These are phyloP conservation scores for Monochamus saltuarius DNA, from an alignment of 1,140 invertebrate species.

Conservation along the genomic window DNA sequence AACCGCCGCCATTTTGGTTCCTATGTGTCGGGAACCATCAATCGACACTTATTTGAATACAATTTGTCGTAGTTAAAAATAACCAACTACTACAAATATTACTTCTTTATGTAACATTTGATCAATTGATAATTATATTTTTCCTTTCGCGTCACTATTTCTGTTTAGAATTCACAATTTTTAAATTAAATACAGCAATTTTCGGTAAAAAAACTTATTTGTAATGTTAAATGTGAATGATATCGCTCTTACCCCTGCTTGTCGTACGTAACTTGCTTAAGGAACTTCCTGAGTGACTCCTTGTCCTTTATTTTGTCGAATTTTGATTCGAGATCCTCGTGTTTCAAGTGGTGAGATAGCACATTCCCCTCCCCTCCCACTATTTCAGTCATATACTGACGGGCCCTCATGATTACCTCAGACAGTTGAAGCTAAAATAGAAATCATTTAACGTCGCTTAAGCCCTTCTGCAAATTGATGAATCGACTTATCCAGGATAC, in stretches of 20 bases:
- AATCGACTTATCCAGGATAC: too few relatives aligned
- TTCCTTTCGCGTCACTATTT: too few relatives aligned
- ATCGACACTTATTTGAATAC: too few relatives aligned
- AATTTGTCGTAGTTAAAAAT: too few relatives aligned
- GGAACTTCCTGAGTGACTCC: slow-evolving; percentile 82
- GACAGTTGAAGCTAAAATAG: slow-evolving; percentile 87
- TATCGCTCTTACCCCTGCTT: slow-evolving; percentile 74
- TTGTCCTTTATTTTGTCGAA: slow-evolving; percentile 77
- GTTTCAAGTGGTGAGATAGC: slow-evolving; percentile 78
- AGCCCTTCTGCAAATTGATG: too few relatives aligned
- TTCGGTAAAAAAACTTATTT: not conserved
- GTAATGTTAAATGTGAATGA: not conserved
- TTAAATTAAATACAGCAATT: not conserved
- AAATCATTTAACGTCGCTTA: not conserved
- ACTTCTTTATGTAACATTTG: too few relatives aligned
- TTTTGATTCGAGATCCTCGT: slow-evolving; percentile 85
- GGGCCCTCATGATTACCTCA: slow-evolving; percentile 93
- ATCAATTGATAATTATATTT: too few relatives aligned
- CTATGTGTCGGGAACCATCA: too few relatives aligned
- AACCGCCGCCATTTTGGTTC: too few relatives aligned
- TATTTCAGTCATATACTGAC: slow-evolving; percentile 88
- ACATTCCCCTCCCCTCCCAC: slow-evolving; percentile 81
- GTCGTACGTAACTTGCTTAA: slow-evolving; percentile 87
- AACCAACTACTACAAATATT: too few relatives aligned
- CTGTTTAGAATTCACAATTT: too few relatives aligned